Conservation (phyloP, 2,888 invertebrate genomes). For the Parthenolecanium corni region DNA sequence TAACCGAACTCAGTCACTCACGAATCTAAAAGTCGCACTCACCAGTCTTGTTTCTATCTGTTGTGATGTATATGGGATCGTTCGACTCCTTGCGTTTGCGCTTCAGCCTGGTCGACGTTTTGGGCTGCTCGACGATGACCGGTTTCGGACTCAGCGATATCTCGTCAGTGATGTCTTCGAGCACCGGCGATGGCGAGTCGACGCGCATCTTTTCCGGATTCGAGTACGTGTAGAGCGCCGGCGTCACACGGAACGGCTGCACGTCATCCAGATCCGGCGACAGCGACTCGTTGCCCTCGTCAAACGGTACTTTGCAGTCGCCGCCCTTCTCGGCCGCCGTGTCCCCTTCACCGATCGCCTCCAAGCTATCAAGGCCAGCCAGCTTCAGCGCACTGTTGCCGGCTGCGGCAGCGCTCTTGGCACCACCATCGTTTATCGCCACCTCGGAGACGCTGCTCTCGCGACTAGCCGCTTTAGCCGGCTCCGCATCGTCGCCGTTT, state of each 20-base stretch:
- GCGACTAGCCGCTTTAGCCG: not conserved
- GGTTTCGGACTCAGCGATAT: slow-evolving; percentile 19
- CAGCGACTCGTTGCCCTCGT: slow-evolving; percentile 10
- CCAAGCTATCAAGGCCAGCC: not conserved
- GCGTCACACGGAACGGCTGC: slow-evolving; percentile 58
- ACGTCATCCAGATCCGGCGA: slow-evolving; percentile 43
- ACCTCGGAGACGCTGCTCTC: not conserved
- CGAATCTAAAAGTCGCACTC: no score
- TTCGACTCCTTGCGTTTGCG: slow-evolving; percentile 39
- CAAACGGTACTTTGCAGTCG: not conserved
- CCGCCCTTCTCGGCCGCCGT: not conserved
- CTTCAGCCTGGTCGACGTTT: slow-evolving; percentile 34
- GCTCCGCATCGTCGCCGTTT: not conserved
- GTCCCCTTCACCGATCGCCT: not conserved
- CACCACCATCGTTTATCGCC: slow-evolving; percentile 7
- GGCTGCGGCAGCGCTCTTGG: slow-evolving; percentile 1
- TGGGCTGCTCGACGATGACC: slow-evolving; percentile 8
- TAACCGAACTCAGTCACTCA: no score
- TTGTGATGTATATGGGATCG: slow-evolving; percentile 8
- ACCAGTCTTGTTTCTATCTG: slow-evolving; percentile 14
- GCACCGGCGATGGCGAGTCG: slow-evolving; percentile 38
- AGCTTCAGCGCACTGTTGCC: not conserved
- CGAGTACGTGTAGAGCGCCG: slow-evolving; percentile 65
- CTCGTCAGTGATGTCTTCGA: slow-evolving; percentile 25
- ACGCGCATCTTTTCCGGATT: slow-evolving; percentile 53